Conservation (phyloP, 2,113 vertebrate species). For the Gymnorhina tibicen region DNA sequence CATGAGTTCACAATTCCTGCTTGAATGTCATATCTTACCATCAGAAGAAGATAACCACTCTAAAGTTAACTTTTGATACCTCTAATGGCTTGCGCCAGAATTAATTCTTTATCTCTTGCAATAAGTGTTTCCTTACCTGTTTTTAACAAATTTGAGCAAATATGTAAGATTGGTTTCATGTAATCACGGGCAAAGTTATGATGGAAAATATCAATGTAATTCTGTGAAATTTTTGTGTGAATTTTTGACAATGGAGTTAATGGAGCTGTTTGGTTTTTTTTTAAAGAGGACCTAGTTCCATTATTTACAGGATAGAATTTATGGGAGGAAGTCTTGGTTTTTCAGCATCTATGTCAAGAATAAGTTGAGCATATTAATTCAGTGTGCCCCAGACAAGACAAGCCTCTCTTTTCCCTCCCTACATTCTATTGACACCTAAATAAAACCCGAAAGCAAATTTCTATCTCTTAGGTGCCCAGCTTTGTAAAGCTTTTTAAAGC, state of each 20-base stretch:
- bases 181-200: neutral
- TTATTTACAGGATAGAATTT: neutral
- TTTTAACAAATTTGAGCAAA: neutral
- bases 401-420: neutral
- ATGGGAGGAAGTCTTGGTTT: neutral
- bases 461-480: neutral
- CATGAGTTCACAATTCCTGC: neutral
- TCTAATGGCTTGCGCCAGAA: neutral
- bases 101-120: neutral
- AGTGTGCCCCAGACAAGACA: neutral
- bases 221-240: neutral
- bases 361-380: neutral
- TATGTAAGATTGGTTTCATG: neutral
- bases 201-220: too few relatives aligned
- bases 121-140: rapidly evolving
- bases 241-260: neutral
- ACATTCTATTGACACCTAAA: neutral
- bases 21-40: neutral
- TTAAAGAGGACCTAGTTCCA: neutral
- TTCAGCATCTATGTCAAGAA: neutral
- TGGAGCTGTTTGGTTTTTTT: neutral
- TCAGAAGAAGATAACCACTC: neutral
- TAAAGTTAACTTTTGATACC: neutral
- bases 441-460: neutral
- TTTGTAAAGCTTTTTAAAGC: neutral